Evolutionary conservation across 2,888 invertebrate species (phyloP).

Genomic region (Eugnorisma glareosa): DNA sequence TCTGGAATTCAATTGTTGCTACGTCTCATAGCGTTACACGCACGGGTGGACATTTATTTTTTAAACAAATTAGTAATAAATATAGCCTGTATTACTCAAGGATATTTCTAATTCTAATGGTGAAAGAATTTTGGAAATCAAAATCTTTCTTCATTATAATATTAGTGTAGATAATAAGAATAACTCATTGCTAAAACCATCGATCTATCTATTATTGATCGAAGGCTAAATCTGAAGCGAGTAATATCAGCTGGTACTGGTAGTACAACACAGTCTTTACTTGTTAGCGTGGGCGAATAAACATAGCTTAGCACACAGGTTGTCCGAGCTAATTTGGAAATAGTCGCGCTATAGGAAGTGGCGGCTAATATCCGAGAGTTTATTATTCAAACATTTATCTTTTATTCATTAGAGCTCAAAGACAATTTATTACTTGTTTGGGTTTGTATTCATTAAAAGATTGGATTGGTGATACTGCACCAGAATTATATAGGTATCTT

Average conservation of each 20-base stretch:
- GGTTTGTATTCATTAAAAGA: slow-evolving; percentile 6
- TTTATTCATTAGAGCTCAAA: slow-evolving; percentile 33
- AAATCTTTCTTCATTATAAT: too few relatives aligned
- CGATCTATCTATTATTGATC: too few relatives aligned
- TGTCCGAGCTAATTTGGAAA: slow-evolving; percentile 63
- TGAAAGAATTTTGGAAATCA: too few relatives aligned
- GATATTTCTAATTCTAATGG: too few relatives aligned
- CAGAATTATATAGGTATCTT: not conserved
- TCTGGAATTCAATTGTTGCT: too few relatives aligned
- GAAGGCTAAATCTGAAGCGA: too few relatives aligned
- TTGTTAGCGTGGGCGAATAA: slow-evolving; percentile 60
- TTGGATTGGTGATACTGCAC: slow-evolving; percentile 4
- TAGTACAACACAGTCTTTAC: slow-evolving; percentile 18
- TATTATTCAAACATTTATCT: slow-evolving; percentile 38
- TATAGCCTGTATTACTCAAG: too few relatives aligned
- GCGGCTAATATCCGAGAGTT: slow-evolving; percentile 47
- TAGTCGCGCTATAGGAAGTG: slow-evolving; percentile 55
- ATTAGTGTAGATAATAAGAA: too few relatives aligned
- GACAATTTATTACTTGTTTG: slow-evolving; percentile 10
- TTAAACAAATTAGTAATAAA: too few relatives aligned
- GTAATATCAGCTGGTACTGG: slow-evolving; percentile 19
- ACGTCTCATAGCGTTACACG: too few relatives aligned
- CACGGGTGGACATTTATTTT: too few relatives aligned
- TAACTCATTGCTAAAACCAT: too few relatives aligned
- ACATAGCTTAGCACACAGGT: slow-evolving; percentile 55